A percentile compares a stretch with the other conserved stretches of the same genome.
These are phyloP conservation scores for Passerina amoena DNA, from an alignment of 2,113 vertebrate genomes.

Conservation along the genomic window DNA sequence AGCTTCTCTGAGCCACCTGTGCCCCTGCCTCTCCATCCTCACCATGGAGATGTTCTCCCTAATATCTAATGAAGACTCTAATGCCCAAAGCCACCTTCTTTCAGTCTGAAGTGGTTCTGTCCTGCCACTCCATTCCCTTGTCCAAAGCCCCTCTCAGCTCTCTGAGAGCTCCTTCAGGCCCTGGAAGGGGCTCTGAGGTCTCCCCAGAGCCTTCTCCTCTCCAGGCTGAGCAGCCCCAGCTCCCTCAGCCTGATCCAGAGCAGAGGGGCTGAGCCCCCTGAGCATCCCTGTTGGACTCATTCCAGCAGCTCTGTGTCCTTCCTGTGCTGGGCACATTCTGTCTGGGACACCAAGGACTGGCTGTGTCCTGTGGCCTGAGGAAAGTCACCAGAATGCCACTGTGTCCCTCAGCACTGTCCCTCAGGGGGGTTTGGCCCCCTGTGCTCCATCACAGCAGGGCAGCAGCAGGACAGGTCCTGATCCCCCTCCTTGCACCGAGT, in stretches of 20 bases:
- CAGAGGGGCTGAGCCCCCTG: not conserved
- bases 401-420: not conserved
- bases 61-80: too few relatives aligned
- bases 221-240: not conserved
- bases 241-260: not conserved
- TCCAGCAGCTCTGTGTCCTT: not conserved
- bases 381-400: not conserved
- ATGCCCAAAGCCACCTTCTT: not conserved
- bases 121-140: not conserved
- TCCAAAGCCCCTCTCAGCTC: not conserved
- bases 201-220: not conserved
- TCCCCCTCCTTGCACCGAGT: not conserved
- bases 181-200: not conserved
- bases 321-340: not conserved
- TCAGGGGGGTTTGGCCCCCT: rapidly evolving
- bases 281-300: not conserved
- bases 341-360: not conserved
- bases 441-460: not conserved
- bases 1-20: not conserved
- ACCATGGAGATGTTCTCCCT: not conserved
- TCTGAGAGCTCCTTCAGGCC: not conserved
- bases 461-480: not conserved
- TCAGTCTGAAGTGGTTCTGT: not conserved
- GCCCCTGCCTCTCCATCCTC: not conserved
- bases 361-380: not conserved